Percentiles rank a stretch among this genome's conserved stretches.
Evolutionary conservation across 1,140 invertebrate genomes (phyloP).

Genomic region (Hyles vespertilio): DNA sequence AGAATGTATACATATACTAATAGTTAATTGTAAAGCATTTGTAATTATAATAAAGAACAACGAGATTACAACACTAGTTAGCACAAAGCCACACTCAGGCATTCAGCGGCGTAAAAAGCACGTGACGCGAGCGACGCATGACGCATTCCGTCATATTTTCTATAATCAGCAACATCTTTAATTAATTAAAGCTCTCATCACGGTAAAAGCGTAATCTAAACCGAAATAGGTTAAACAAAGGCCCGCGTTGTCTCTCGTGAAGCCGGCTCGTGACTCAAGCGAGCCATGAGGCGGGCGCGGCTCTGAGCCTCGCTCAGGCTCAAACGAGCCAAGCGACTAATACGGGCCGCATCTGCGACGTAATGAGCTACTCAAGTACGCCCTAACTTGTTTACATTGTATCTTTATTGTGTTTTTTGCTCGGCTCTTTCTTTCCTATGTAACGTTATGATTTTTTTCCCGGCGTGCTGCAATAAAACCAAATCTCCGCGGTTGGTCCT

Average conservation of each 20-base stretch:
- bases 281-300: constrained; percentile 36
- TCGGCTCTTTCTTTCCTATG: constrained; percentile 62
- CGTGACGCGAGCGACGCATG: no score
- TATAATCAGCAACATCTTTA: constrained; percentile 28
- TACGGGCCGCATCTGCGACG: constrained; percentile 59
- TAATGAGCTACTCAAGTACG: constrained; percentile 74
- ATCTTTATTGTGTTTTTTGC: constrained; percentile 74
- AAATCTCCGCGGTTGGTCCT: constrained; percentile 53
- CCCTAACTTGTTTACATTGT: constrained; percentile 74
- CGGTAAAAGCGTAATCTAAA: constrained; percentile 66
- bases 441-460: constrained; percentile 63
- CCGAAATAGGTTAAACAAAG: constrained; percentile 73
- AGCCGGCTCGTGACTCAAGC: constrained; percentile 35
- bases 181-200: constrained; percentile 63
- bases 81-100: no score
- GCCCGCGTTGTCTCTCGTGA: constrained; percentile 33
- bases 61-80: no score
- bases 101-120: no score
- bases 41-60: no score
- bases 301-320: constrained; percentile 18
- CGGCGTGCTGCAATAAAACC: constrained; percentile 57
- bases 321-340: constrained; percentile 57
- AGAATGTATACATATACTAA: no score
- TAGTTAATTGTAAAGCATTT: no score
- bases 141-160: no score